A percentile compares a stretch with the other conserved stretches of the same genome.
These are phyloP conservation scores for Drosophila bunnanda DNA, from an alignment of 2,888 invertebrate species.

Conservation along the genomic window DNA sequence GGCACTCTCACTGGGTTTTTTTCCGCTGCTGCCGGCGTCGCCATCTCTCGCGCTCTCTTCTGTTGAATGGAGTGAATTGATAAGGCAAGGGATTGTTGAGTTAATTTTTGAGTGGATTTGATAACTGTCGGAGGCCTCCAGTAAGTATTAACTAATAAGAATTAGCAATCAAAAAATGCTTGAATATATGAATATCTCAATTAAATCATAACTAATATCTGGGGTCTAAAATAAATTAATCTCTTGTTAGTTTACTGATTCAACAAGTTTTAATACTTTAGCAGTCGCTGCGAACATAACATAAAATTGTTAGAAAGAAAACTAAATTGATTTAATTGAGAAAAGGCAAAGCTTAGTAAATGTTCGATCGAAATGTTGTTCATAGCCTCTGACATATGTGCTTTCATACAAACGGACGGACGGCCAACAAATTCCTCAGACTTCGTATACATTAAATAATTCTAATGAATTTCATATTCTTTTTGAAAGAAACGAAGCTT, in stretches of 20 bases:
- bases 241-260: too few species aligned
- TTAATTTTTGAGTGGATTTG: slow-evolving; percentile 5
- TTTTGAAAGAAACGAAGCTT: background rate
- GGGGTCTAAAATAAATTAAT: too few species aligned
- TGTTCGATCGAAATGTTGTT: too few species aligned
- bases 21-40: slow-evolving; percentile 46
- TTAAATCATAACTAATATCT: too few species aligned
- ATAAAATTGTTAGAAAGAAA: too few species aligned
- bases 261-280: too few species aligned
- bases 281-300: too few species aligned
- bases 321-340: too few species aligned
- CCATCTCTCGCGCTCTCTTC: slow-evolving; percentile 49
- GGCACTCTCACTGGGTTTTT: slow-evolving; percentile 52
- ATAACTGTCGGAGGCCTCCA: background rate
- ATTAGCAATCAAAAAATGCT: too few species aligned
- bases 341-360: too few species aligned
- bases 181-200: background rate
- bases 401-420: background rate
- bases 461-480: background rate
- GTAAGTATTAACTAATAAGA: slow-evolving; percentile 1
- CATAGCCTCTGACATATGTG: background rate
- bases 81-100: slow-evolving; percentile 43
- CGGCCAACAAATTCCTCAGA: too few species aligned
- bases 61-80: slow-evolving; percentile 60
- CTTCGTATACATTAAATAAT: too few species aligned